phyloP scores from a whole-genome alignment of 2,113 vertebrate species.

The Bos javanicus region DNA sequence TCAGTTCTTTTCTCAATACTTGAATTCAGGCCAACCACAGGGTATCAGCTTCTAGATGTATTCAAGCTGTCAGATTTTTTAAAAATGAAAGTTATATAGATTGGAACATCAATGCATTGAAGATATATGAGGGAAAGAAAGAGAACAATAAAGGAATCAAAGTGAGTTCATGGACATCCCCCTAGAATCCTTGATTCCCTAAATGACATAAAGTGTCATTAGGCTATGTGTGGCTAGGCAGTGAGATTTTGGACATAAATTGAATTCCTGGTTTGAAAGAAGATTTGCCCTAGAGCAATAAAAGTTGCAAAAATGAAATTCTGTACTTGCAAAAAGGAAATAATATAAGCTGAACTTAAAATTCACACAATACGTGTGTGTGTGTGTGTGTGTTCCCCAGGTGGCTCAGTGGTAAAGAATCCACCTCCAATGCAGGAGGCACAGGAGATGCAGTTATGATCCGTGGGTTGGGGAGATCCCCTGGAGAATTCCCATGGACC shows the following conservation, averaged over 20 bases:
- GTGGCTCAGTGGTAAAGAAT: neutral
- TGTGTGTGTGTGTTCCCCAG: neutral
- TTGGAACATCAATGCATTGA: neutral
- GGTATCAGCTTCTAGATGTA: neutral
- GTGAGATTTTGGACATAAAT: neutral
- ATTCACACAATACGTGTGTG: neutral
- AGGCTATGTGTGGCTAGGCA: neutral
- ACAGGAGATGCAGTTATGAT: neutral
- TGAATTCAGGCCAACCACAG: neutral
- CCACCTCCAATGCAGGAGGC: neutral
- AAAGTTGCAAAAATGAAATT: neutral
- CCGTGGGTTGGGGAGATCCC: neutral
- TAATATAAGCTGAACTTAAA: neutral
- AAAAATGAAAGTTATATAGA: neutral
- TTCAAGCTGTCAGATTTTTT: neutral
- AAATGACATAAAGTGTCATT: neutral
- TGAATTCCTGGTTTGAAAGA: neutral
- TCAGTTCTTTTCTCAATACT: constrained; percentile 43
- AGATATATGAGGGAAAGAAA: neutral
- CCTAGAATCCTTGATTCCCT: neutral
- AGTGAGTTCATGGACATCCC: neutral
- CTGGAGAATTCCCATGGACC: neutral
- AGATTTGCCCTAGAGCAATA: neutral
- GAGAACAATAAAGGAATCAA: neutral
- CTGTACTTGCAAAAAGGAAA: neutral